phyloP scores from a whole-genome alignment of 1,140 invertebrate genomes.

The Drosophila lini region DNA sequence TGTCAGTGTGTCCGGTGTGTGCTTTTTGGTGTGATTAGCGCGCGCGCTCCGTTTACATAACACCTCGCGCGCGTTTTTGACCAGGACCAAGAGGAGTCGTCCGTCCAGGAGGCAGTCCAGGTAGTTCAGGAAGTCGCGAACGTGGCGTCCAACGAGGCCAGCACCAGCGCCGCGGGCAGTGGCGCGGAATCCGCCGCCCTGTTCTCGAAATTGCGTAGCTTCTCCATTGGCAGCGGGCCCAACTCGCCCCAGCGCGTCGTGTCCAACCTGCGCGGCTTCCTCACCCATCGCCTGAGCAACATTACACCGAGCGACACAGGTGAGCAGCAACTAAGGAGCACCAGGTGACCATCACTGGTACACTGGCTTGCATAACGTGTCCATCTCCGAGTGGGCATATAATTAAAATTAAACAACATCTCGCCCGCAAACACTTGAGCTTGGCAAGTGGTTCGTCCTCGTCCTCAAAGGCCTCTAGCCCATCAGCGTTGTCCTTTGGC shows the following conservation, averaged over 20 bases:
- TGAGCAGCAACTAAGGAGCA: constrained; percentile 63
- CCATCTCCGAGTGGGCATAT: constrained; percentile 50
- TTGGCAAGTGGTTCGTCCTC: constrained; percentile 60
- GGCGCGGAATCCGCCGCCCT: constrained; percentile 83
- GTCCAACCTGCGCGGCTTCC: constrained; percentile 86
- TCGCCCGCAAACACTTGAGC: constrained; percentile 60
- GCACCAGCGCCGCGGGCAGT: constrained; percentile 72
- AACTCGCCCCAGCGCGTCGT: constrained; percentile 86
- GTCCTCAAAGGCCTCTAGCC: constrained; percentile 25
- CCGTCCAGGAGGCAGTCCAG: constrained; percentile 1
- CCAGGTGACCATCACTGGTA: constrained; percentile 10
- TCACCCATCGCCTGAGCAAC: constrained; percentile 85
- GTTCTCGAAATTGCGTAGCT: constrained; percentile 85
- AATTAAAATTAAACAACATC: constrained; percentile 80
- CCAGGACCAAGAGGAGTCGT: background rate
- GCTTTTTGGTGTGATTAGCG: constrained; percentile 23
- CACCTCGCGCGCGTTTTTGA: constrained; percentile 38
- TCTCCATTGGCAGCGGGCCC: constrained; percentile 84
- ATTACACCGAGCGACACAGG: constrained; percentile 86
- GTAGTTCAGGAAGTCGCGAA: constrained; percentile 45
- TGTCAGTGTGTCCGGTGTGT: constrained; percentile 52
- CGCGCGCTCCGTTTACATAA: constrained; percentile 56
- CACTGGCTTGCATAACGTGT: constrained; percentile 64
- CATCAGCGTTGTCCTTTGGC: constrained; percentile 60
- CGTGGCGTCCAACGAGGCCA: constrained; percentile 84